Conservation (phyloP, 2,888 invertebrate species). For the Eilema caniola region DNA sequence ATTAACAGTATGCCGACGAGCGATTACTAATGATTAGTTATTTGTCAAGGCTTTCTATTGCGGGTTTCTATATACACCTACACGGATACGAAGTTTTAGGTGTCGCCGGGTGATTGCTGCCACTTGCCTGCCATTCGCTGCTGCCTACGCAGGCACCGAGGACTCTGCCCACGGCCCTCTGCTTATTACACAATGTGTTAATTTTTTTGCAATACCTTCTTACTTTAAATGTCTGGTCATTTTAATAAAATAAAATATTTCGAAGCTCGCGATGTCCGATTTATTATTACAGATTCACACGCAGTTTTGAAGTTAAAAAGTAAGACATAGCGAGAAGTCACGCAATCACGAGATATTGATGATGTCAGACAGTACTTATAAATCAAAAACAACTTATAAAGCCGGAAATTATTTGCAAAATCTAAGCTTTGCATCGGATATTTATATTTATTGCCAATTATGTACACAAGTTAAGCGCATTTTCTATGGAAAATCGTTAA, state of each 20-base stretch:
- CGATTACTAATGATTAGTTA: conserved; percentile 60
- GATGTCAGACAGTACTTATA: conserved; percentile 43
- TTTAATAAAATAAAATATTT: conserved; percentile 10
- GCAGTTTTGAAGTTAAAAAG: conserved; percentile 28
- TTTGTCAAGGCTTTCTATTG: conserved; percentile 70
- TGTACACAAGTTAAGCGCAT: neutral
- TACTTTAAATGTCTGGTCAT: neutral
- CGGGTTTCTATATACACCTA: conserved; percentile 69
- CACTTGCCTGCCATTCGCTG: conserved; percentile 62
- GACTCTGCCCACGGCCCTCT: conserved; percentile 71
- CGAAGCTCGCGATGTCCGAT: neutral
- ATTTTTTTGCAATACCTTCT: conserved; percentile 30
- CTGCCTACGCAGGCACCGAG: conserved; percentile 73
- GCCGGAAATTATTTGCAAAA: conserved; percentile 42
- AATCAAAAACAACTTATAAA: conserved; percentile 28
- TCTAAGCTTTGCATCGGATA: conserved; percentile 24
- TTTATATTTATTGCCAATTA: conserved; percentile 25
- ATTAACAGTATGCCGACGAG: conserved; percentile 62
- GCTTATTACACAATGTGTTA: conserved; percentile 58
- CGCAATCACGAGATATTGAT: conserved; percentile 38
- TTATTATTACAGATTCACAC: conserved; percentile 15
- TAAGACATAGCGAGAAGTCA: conserved; percentile 27
- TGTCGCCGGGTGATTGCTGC: conserved; percentile 63
- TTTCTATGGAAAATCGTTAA: neutral
- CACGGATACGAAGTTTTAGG: conserved; percentile 63